Conservation (phyloP, 2,888 invertebrate genomes). For the Nephrotoma flavescens region DNA sequence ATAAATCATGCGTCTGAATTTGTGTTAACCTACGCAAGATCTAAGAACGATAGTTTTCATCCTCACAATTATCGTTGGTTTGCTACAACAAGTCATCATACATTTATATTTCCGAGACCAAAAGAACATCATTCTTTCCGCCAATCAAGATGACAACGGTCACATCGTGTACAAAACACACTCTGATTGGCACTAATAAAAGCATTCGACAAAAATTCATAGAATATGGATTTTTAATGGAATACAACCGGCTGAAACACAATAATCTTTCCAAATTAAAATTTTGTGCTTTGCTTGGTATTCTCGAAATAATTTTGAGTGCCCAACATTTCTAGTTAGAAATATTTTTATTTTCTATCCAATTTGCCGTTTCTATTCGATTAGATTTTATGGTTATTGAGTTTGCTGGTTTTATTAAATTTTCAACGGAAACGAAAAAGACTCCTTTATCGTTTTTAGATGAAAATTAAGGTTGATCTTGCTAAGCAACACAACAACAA, state of each 20-base stretch:
- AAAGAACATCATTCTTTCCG: too few relatives aligned
- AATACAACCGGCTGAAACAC: neutral
- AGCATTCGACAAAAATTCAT: too few relatives aligned
- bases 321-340: neutral
- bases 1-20: too few relatives aligned
- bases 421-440: neutral
- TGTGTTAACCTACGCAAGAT: too few relatives aligned
- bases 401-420: too few relatives aligned
- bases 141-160: too few relatives aligned
- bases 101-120: too few relatives aligned
- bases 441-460: neutral
- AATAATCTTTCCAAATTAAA: neutral
- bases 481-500: neutral
- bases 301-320: neutral
- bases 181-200: too few relatives aligned
- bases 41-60: too few relatives aligned
- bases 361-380: neutral
- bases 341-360: neutral
- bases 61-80: too few relatives aligned
- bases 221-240: neutral
- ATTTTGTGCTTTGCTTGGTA: neutral
- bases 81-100: too few relatives aligned
- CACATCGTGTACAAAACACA: too few relatives aligned
- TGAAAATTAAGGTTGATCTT: neutral
- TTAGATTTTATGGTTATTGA: neutral